Evolutionary conservation across 1,140 invertebrate species (phyloP).

Genomic region (Tetragnatha versicolor): DNA sequence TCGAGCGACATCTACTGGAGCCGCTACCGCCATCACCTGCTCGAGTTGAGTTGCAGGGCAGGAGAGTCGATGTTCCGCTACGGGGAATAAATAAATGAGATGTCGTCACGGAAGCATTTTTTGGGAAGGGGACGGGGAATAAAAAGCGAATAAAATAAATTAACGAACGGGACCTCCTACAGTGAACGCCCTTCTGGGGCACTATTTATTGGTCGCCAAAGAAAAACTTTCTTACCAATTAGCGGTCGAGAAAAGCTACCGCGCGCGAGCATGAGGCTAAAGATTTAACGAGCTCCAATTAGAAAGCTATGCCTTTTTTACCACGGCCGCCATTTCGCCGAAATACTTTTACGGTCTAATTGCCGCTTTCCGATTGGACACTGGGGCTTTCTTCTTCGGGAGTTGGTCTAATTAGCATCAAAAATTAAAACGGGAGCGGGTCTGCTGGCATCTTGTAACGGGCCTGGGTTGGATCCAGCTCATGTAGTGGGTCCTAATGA

Average conservation of each 20-base stretch:
- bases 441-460: too few relatives aligned
- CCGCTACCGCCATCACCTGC: too few relatives aligned
- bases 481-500: too few relatives aligned
- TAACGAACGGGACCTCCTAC: slow-evolving; percentile 28
- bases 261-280: slow-evolving; percentile 2
- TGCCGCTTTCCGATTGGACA: slow-evolving; percentile 11
- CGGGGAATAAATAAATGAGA: slow-evolving; percentile 8
- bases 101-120: slow-evolving; percentile 27
- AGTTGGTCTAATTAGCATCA: neutral
- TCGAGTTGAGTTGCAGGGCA: too few relatives aligned
- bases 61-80: neutral
- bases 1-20: too few relatives aligned
- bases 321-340: neutral
- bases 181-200: slow-evolving; percentile 20
- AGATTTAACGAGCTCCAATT: slow-evolving; percentile 39
- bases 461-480: too few relatives aligned
- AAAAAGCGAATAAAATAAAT: slow-evolving; percentile 14
- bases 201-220: slow-evolving; percentile 13
- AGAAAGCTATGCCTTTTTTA: neutral
- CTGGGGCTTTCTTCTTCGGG: neutral
- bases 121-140: neutral
- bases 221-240: slow-evolving; percentile 35
- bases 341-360: neutral
- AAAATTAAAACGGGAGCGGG: neutral
- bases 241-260: slow-evolving; percentile 24